Base-by-base conservation (phyloP, 2,888 invertebrate genomes). In the Trypoxylon attenuatum region DNA sequence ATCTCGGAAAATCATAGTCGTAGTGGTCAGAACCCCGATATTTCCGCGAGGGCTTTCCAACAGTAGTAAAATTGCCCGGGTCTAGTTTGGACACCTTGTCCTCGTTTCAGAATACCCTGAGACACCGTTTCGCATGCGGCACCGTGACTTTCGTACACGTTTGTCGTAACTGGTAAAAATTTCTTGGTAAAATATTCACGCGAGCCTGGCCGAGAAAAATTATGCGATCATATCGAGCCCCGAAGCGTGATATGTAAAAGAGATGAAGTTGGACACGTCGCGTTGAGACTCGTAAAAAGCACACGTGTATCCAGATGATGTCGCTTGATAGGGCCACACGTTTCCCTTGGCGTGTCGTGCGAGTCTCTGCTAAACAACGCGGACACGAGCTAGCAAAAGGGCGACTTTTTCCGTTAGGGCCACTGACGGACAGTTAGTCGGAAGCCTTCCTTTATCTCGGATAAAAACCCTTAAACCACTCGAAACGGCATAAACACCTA, bases 171-270 rank as follows among this genome's bases (percentile, higher is more conserved):
- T 13, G 16, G 15, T 8, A 29, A 54, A 58, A 42, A 29, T 54
- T 42, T 18, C 21, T 42, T 22, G 47, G 42, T 66, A 27, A 59
- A 65, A 59, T 59, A 66, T 67, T 59, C 59, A 66, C 43, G 25
- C 52, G 33, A 18, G 47, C 29, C 6, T 13, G 15, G 43, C 49
- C 46, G 21, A 23, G 43, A 46, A 43, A 49, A 65, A 50, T 55
- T 66, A 55, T 29, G 43, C 51, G 67, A 65, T 65, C 27, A 29
- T 65, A 59, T 59, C 67, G 47, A 5, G n/a, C 21, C 19, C n/a
- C n/a, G 4, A 16, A n/a, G 43, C 42, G 39, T 55, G 55, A 65
- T 59, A 64, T 58, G 64, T 64, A 64, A 66, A 67, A 67, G 57
- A 29, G 66, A 61, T 42, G 45, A 56, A 49, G 68, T 50, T 23